phyloP scores from a whole-genome alignment of 1,140 invertebrate species.

The Drosophila ogumai region DNA sequence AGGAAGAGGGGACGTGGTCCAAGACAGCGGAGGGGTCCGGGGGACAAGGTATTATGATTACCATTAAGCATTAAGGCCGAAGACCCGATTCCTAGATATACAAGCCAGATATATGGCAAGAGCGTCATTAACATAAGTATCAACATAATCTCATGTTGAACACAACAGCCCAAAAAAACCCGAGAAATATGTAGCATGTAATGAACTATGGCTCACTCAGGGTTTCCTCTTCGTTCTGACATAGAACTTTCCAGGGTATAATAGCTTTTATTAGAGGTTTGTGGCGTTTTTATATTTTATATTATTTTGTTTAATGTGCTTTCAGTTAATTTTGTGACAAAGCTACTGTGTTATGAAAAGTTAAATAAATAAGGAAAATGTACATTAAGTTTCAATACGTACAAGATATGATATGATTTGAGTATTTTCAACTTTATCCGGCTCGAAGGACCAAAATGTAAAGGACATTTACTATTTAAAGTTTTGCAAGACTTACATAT shows the following conservation, averaged over 20 bases:
- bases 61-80: slow-evolving; percentile 58
- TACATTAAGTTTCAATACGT: not conserved
- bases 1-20: not conserved
- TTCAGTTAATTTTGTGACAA: too few relatives aligned
- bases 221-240: not conserved
- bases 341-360: not conserved
- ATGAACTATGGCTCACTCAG: slow-evolving; percentile 56
- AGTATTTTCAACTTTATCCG: not conserved
- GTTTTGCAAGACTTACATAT: too few relatives aligned
- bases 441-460: not conserved
- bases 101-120: slow-evolving; percentile 40
- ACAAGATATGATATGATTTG: too few relatives aligned
- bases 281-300: not conserved
- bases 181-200: slow-evolving; percentile 48
- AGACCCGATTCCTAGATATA: slow-evolving; percentile 41
- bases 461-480: too few relatives aligned
- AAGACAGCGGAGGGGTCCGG: not conserved
- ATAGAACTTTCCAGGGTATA: not conserved
- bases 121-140: slow-evolving; percentile 69
- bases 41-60: slow-evolving; percentile 59
- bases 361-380: not conserved
- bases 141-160: slow-evolving; percentile 63
- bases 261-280: not conserved
- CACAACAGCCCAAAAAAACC: slow-evolving; percentile 35
- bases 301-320: not conserved